Base-by-base conservation (phyloP, 2,888 invertebrate genomes). In the Erannis defoliaria region DNA sequence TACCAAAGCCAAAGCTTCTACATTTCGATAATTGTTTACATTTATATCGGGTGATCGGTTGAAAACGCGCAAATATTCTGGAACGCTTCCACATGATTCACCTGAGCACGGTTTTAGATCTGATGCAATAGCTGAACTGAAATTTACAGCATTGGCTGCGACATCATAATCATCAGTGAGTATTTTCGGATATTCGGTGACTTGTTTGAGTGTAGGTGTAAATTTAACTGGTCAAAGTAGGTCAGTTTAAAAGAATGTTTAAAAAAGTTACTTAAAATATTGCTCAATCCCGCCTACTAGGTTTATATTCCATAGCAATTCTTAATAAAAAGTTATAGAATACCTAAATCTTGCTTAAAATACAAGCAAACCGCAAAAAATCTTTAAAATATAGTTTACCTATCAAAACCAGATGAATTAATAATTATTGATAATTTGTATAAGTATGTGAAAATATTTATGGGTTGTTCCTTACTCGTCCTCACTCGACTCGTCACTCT, bases 21-120 rank as follows among this genome's bases (percentile, higher is more conserved):
- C 4, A 45, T 26, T 45, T 3, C 14, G 16, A 12, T 29, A 50
- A 60, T 64, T 64, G 60, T 61, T 60, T 64, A 55, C 59, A 53
- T 56, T 54, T 8, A 3, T 5, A 50, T 23, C 55, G 45, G 37
- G 37, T 38, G 37, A 51, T 31, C 45, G 45, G 12, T 48, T 18
- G 46, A 61, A 55, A 66, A 49, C 45, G 45, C 43, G 37, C 50
- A 65, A 67, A 64, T 60, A 74, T 84, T 86, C 86, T 87, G 89
- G 88, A 90, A 86, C 81, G 72, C 75, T 78, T 88, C 89, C 88
- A 86, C 72, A 64, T 89, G 89, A 90, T 78, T 92, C 92, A 91
- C 88, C 86, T 88, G 87, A 61, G 69, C 75, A 80, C 86, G 33
- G 64, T 84, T 86, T 85, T 87, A 86, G 86, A 81, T 77, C 71